Evolutionary conservation across 2,113 vertebrate genomes (phyloP).

Genomic region (Cololabis saira): DNA sequence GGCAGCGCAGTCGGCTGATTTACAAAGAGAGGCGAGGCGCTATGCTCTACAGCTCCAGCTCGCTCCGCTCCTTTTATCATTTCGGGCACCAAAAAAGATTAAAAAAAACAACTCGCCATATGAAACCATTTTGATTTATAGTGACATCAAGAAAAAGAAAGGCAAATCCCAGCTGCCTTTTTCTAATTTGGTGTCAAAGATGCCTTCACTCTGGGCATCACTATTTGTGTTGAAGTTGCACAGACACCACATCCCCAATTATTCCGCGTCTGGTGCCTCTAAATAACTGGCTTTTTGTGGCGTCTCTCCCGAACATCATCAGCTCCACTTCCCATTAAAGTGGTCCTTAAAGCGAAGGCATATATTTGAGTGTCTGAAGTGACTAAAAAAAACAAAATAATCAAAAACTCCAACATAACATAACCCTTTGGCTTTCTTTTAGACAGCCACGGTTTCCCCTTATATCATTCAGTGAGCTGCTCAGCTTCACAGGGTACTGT

Average conservation of each 20-base stretch:
- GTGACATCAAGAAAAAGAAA: slow-evolving; percentile 16
- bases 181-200: neutral
- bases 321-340: neutral
- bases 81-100: slow-evolving; percentile 23
- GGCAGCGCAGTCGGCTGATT: slow-evolving; percentile 56
- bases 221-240: too few relatives aligned
- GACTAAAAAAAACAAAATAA: too few relatives aligned
- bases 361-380: too few relatives aligned
- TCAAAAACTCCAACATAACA: too few relatives aligned
- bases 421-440: too few relatives aligned
- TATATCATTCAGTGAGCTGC: too few relatives aligned
- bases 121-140: too few relatives aligned
- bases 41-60: slow-evolving; percentile 39
- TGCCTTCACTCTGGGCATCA: too few relatives aligned
- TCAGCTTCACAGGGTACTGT: too few relatives aligned
- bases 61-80: slow-evolving; percentile 41
- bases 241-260: neutral
- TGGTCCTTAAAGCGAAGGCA: too few relatives aligned
- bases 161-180: slow-evolving; percentile 8
- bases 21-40: slow-evolving; percentile 45
- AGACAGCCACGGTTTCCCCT: too few relatives aligned
- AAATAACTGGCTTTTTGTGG: neutral
- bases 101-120: slow-evolving; percentile 29
- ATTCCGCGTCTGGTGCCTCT: neutral
- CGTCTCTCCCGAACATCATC: neutral